Evolutionary conservation across 2,888 invertebrate species (phyloP).

Genomic region (Ethmia dodecea): DNA sequence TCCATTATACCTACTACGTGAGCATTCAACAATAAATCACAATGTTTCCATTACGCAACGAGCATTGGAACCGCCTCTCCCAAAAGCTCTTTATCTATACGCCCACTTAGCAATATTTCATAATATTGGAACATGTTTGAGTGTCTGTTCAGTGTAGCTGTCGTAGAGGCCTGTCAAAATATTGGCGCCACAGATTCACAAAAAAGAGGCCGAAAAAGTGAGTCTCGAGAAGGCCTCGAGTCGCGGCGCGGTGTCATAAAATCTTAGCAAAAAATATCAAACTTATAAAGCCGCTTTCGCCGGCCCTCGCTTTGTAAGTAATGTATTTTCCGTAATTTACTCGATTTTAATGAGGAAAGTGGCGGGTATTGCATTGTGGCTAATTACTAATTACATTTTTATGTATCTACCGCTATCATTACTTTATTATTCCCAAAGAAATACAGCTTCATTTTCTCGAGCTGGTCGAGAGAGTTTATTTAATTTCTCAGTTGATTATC

Average conservation of each 20-base stretch:
- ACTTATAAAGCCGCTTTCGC: not conserved
- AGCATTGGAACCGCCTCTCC: conserved; percentile 15
- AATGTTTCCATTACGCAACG: conserved; percentile 15
- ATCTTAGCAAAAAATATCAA: not conserved
- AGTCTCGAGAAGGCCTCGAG: no score
- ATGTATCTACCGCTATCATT: conserved; percentile 26
- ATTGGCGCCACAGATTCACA: conserved; percentile 47
- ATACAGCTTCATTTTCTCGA: conserved; percentile 21
- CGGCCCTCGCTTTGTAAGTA: not conserved
- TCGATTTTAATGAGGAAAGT: conserved; percentile 2
- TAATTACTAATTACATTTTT: conserved; percentile 7
- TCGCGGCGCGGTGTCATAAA: conserved; percentile 2
- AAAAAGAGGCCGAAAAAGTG: conserved; percentile 14
- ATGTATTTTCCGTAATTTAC: conserved; percentile 1
- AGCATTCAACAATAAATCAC: conserved; percentile 10
- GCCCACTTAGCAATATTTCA: conserved; percentile 63
- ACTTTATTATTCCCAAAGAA: conserved; percentile 11
- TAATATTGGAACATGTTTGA: conserved; percentile 40
- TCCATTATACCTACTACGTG: not conserved
- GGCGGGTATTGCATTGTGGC: no score
- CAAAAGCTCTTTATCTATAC: conserved; percentile 54
- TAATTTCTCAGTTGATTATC: conserved; percentile 50
- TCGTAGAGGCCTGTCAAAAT: conserved; percentile 45
- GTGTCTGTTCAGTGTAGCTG: conserved; percentile 49
- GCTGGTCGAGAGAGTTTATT: conserved; percentile 34